Evolutionary conservation across 2,888 invertebrate species (phyloP), one percentile per base, ranked within the genome.

Genomic region (Micoletzkya japonica): DNA sequence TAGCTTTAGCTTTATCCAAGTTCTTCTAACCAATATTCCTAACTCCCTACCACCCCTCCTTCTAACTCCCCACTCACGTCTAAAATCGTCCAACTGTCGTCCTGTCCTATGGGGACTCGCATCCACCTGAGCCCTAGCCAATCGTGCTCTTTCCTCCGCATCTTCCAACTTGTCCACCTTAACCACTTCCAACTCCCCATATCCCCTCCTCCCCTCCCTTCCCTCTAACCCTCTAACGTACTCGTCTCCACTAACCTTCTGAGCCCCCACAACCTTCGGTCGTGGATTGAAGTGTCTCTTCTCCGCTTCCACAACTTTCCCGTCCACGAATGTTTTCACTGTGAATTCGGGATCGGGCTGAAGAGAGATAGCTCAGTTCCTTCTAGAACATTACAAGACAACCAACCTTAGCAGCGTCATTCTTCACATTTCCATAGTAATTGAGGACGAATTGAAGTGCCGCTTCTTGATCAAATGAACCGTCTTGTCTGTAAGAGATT

Each of bases 231-330:
- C 68, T 58, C 44, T n/a, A n/a, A n/a, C 44, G 10, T 44, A 63
- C n/a, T 32, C 2, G 17, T 30, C 50, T 26, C 17, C 30, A 24
- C 68, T 68, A 28, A 80, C 81, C 70, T 81, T 77, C 14, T 77
- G 80, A 7, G 80, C 81, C 61, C 68, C 68, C 44, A 79, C 76
- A 10, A 77, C 75, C 57, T 77, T 76, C 63, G 84, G 84, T 67
- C 83, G 83, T 0, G 84, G 84, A 63, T 84, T 84, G 37, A 84
- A 71, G 70, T 81, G 82, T 52, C 80, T 73, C 34, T 73, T 67
- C 26, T 78, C 81, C n/a, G 77, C 81, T 30, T 78, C 76, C 14
- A 54, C 37, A 28, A 85, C 70, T 64, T 85, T 84, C 36, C 84
- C 84, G 69, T 82, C 75, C 28, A 75, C 76, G 75, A 81, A 85